Base-by-base conservation (phyloP, 2,797 vertebrate genomes). In the Typhlichthys eigenmanni region DNA sequence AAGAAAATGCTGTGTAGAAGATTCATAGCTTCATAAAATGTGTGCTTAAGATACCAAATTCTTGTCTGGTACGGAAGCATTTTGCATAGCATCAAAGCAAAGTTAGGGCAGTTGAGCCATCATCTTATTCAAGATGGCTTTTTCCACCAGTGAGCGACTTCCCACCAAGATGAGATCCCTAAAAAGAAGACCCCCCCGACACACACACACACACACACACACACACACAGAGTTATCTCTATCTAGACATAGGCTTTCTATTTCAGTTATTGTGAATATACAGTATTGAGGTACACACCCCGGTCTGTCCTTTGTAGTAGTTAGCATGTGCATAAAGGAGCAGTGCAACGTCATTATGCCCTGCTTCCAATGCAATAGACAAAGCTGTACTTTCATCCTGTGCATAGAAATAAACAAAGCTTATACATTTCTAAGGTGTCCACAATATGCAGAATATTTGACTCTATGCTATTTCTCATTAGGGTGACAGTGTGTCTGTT, bases 311-410 rank as follows among this genome's bases (percentile, higher is more conserved):
- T 92, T 93, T 96, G 62, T 94, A 96, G 66, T 96, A 98, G 93
- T 98, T 99, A 61, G 95, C 89, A 0, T 96, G 96, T 24, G 97
- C 96, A 0, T 98, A 98, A 51, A 99, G 94, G 34, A 99, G 96
- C 86, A 98, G 93, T 0, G 95, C 98, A 4, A 98, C 98, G 80
- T 98, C 95, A 70, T 94, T 95, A 81, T 99, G 96, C 66, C 97
- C 97, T 0, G 96, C 96, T 74, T 98, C 97, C 78, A 99, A 88
- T 17, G 97, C 95, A 54, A 99, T 96, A 0, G 97, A 97, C 86
- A 99, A 88, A 9, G 97, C 96, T 0, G 96, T 97, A 88, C 97
- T 98, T 66, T 94, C 94, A 73, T 99, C 98, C 98, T 99, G 74
- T 29, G 55, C 2, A 70, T 3, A 69, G 49, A 80, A 29, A 70